Evolutionary conservation across 2,888 invertebrate genomes (phyloP).

Genomic region (Apomyelois bistriatella): DNA sequence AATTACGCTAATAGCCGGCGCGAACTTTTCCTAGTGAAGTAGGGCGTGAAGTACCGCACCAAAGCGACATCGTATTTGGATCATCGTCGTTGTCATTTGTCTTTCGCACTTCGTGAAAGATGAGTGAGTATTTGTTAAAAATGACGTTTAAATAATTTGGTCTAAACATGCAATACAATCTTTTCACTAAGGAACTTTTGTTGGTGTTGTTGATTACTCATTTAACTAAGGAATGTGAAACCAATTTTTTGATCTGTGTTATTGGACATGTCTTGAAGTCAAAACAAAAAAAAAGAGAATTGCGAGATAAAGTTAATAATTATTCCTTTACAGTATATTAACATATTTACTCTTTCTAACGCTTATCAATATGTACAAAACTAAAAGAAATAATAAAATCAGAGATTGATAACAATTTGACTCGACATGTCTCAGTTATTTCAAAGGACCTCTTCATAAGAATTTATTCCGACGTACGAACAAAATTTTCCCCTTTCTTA

Average conservation of each 20-base stretch:
- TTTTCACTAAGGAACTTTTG: too few species aligned
- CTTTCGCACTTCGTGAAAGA: neutral
- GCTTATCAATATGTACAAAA: neutral
- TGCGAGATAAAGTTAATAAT: too few species aligned
- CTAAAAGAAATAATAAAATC: neutral
- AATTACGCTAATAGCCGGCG: conserved; percentile 75
- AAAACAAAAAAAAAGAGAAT: too few species aligned
- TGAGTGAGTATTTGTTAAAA: neutral
- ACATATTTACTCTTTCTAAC: too few species aligned
- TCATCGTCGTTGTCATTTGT: conserved; percentile 15
- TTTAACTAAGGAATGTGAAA: too few species aligned
- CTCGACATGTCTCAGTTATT: neutral
- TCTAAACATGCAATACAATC: neutral
- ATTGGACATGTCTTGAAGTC: too few species aligned
- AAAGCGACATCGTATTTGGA: conserved; percentile 52
- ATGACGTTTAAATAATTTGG: neutral
- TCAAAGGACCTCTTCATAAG: neutral
- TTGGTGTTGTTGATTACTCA: too few species aligned
- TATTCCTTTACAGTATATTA: too few species aligned
- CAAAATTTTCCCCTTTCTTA: neutral
- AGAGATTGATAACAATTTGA: conserved; percentile 6
- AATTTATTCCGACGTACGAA: neutral
- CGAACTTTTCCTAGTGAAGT: conserved; percentile 63
- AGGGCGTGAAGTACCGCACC: conserved; percentile 60
- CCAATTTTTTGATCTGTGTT: too few species aligned